phyloP scores from a whole-genome alignment of 2,888 invertebrate species.

The Panzeria rudis region DNA sequence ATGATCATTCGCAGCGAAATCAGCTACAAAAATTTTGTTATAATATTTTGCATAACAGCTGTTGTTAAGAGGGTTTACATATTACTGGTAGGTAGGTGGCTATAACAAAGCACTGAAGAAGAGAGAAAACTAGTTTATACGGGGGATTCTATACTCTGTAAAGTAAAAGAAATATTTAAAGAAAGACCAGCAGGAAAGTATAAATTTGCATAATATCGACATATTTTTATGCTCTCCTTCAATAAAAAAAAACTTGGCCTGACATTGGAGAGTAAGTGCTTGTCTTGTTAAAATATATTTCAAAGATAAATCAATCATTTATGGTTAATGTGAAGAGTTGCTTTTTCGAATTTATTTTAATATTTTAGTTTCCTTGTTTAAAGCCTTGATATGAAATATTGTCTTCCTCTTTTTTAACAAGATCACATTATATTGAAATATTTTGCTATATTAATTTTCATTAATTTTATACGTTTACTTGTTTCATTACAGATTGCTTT shows the following conservation, averaged over 20 bases:
- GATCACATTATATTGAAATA: slow-evolving; percentile 45
- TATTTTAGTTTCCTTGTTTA: neutral
- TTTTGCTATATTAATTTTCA: slow-evolving; percentile 64
- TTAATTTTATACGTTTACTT: slow-evolving; percentile 39
- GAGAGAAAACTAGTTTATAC: slow-evolving; percentile 56
- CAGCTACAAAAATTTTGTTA: neutral
- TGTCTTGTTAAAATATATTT: slow-evolving; percentile 51
- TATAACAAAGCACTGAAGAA: slow-evolving; percentile 30
- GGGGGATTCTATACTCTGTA: neutral
- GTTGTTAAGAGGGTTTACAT: slow-evolving; percentile 46
- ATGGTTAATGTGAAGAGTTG: slow-evolving; percentile 40
- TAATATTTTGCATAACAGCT: slow-evolving; percentile 27
- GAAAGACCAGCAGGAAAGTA: slow-evolving; percentile 53
- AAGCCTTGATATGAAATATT: slow-evolving; percentile 32
- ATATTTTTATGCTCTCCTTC: slow-evolving; percentile 42
- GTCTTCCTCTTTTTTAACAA: slow-evolving; percentile 4
- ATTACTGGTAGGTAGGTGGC: slow-evolving; percentile 43
- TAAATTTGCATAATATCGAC: slow-evolving; percentile 66
- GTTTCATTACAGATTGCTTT: slow-evolving; percentile 77
- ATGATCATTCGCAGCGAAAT: slow-evolving; percentile 20
- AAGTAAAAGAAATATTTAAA: neutral
- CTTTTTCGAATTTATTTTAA: neutral
- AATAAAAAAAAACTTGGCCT: neutral
- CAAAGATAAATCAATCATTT: slow-evolving; percentile 71
- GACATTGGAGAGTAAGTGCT: slow-evolving; percentile 21